phyloP scores from a whole-genome alignment of 2,888 invertebrate genomes.

The Caenorhabditis sp. region DNA sequence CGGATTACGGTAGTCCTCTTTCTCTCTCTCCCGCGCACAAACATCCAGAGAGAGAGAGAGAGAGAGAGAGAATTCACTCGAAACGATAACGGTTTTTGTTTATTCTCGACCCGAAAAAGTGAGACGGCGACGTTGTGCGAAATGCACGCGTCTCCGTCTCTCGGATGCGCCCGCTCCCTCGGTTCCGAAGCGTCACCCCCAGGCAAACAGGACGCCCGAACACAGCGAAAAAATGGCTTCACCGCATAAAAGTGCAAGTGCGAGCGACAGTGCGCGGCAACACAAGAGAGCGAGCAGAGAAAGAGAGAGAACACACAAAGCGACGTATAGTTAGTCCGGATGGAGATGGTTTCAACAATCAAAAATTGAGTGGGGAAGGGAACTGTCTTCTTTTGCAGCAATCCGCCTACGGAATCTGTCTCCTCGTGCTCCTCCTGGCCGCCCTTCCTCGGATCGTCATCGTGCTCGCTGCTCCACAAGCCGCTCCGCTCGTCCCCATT shows the following conservation, averaged over 20 bases:
- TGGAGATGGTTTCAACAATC: constrained; percentile 6
- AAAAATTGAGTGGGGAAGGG: background rate
- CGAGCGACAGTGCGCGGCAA: constrained; percentile 19
- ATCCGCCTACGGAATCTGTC: constrained; percentile 76
- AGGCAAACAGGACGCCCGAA: constrained; percentile 49
- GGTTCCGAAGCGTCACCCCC: constrained; percentile 34
- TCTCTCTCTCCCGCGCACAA: constrained; percentile 6
- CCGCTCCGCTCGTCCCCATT: constrained; percentile 72
- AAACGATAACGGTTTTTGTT: constrained; percentile 50
- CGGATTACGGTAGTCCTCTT: constrained; percentile 39
- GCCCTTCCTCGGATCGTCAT: constrained; percentile 70
- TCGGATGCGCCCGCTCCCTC: constrained; percentile 15
- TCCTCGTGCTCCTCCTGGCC: constrained; percentile 74
- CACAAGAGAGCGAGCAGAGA: constrained; percentile 6
- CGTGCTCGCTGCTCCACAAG: constrained; percentile 59
- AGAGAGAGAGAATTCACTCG: constrained; percentile 19
- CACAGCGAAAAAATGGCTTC: constrained; percentile 42
- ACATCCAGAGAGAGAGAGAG: constrained; percentile 31
- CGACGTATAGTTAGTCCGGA: constrained; percentile 43
- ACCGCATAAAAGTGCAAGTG: constrained; percentile 54
- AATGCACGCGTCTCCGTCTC: constrained; percentile 27
- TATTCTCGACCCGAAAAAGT: constrained; percentile 31
- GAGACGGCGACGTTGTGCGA: constrained; percentile 8
- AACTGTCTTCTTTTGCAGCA: constrained; percentile 73
- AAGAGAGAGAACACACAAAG: constrained; percentile 21